Base-by-base conservation (phyloP, 2,888 invertebrate species). In the Monochamus alternatus region DNA sequence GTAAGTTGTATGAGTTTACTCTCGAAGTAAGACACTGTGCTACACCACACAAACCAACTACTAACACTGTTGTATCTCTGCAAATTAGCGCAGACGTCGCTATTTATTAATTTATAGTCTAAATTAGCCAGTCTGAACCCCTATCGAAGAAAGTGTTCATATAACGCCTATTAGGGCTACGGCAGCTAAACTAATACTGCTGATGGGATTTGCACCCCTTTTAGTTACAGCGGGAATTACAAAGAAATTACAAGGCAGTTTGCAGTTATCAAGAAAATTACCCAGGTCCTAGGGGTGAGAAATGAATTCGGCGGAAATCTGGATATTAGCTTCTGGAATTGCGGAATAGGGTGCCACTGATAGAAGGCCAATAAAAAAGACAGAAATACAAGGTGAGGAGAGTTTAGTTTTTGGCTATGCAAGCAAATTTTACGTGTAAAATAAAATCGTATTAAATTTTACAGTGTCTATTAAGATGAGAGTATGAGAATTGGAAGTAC, bases 191-290 rank as follows among this genome's bases (percentile, higher is more conserved):
- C 71, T 75, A 80, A 81, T 80, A 79, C 78, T 73, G 73, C 73
- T 75, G 75, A 80, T 78, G 75, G 74, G 76, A 78, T 75, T 81
- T 79, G 75, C 22, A 22, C 78, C 55, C 75, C 73, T 69, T 30
- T 71, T 71, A 75, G 71, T 79, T 72, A 74, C 64, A 74, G 58
- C 70, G 68, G 69, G 73, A 47, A 71, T 71, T 74, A 47, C 55
- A 47, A 69, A 74, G 71, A 76, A 79, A 79, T 81, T 80, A 79
- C 74, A 58, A 76, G 74, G 75, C 73, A 79, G 76, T 80, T 75
- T 12, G 52, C 51, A 52, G 52, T 59, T 31, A 59, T 59, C 22
- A 59, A 31, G 59, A 12, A 59, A 59, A 59, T 59, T 31, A 31
- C 59, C 22, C 4, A 1, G 31, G 47, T 32, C 30, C 58, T 64